A percentile compares a stretch with the other conserved stretches of the same genome.
Conservation (phyloP, 2,797 vertebrate genomes). For the Myripristis murdjan region DNA sequence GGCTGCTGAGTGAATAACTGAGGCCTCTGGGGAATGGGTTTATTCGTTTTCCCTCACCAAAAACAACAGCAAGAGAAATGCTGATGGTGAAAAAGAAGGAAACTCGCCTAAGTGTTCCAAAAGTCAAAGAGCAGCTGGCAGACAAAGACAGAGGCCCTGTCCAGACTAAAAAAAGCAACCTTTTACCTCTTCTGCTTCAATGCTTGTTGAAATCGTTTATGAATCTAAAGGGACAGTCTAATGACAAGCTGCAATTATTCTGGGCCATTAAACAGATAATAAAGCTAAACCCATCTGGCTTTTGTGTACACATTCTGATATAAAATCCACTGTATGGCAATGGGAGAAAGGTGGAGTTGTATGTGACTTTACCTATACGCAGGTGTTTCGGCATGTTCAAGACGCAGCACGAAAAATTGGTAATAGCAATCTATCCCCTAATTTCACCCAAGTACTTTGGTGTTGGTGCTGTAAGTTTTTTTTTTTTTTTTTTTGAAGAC, state of each 20-base stretch:
- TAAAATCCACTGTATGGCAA: constrained; percentile 26
- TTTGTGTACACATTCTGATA: constrained; percentile 26
- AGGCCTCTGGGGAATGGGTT: constrained; percentile 57
- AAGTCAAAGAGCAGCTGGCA: constrained; percentile 76
- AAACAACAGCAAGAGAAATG: constrained; percentile 61
- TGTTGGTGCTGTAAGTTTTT: constrained; percentile 35
- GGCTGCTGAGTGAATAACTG: constrained; percentile 64
- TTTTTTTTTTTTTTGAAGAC: constrained; percentile 45
- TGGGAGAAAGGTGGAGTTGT: constrained; percentile 13
- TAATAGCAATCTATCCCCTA: constrained; percentile 55
- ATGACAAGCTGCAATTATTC: constrained; percentile 15
- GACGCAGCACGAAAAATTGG: too few relatives aligned
- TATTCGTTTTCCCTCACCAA: constrained; percentile 63
- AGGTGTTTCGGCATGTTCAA: constrained; percentile 1
- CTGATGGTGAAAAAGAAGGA: constrained; percentile 39
- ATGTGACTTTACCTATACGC: background rate
- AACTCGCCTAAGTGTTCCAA: constrained; percentile 35
- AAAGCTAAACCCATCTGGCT: constrained; percentile 10
- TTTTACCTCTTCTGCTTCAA: constrained; percentile 6
- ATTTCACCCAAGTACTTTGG: constrained; percentile 59
- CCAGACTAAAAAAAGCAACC: constrained; percentile 32
- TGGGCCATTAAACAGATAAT: background rate
- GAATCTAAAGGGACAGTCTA: constrained; percentile 40
- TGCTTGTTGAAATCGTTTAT: constrained; percentile 32
- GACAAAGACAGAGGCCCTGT: constrained; percentile 25